These are phyloP conservation scores for Drosophila lini DNA, from an alignment of 1,140 invertebrate species.

Conservation along the genomic window DNA sequence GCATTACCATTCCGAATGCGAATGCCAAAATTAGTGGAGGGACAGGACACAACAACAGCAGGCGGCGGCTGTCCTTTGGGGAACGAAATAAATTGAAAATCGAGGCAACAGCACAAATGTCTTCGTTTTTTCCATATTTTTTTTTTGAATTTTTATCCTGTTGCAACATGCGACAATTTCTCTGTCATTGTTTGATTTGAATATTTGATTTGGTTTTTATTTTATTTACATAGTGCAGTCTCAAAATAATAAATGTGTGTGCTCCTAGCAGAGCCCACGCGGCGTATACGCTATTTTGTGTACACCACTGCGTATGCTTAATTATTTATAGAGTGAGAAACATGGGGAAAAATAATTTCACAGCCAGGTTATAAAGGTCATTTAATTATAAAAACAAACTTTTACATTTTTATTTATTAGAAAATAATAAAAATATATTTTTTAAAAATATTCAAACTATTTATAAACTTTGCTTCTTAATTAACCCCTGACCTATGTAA, in stretches of 20 bases:
- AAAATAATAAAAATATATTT: too few species aligned
- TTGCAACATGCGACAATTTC: slow-evolving; percentile 56
- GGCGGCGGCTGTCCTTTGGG: neutral
- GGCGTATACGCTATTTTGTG: slow-evolving; percentile 23
- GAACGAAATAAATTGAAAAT: slow-evolving; percentile 44
- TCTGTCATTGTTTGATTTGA: slow-evolving; percentile 51
- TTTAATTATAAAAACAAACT: neutral
- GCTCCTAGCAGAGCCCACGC: neutral
- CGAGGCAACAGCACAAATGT: slow-evolving; percentile 1
- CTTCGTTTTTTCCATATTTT: slow-evolving; percentile 5
- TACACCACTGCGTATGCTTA: slow-evolving; percentile 13
- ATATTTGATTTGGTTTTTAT: slow-evolving; percentile 50
- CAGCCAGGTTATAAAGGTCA: neutral
- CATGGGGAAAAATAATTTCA: neutral
- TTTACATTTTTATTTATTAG: neutral
- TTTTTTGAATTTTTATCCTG: neutral
- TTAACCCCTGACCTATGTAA: neutral
- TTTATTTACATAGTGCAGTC: slow-evolving; percentile 33
- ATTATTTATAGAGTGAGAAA: too few species aligned
- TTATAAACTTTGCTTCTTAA: too few species aligned
- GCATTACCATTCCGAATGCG: slow-evolving; percentile 19
- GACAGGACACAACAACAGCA: neutral
- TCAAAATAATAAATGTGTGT: slow-evolving; percentile 29
- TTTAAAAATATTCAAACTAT: neutral
- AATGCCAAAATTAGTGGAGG: slow-evolving; percentile 36